phyloP scores from a whole-genome alignment of 1,140 invertebrate genomes.

The Elymnias hypermnestra region DNA sequence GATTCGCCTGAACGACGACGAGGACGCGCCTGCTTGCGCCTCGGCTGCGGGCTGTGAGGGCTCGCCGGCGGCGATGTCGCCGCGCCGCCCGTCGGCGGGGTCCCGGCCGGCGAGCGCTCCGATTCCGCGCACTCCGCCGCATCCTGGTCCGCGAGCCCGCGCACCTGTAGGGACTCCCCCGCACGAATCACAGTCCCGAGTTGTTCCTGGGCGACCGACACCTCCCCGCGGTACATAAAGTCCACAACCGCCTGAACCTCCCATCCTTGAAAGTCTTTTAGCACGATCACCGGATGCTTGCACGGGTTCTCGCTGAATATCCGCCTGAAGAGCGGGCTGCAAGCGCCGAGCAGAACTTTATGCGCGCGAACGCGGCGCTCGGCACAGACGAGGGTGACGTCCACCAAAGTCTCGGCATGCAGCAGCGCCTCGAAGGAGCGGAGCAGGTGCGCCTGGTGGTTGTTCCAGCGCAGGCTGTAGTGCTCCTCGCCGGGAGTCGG shows the following conservation, averaged over 20 bases:
- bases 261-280: conserved; percentile 91
- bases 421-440: conserved; percentile 90
- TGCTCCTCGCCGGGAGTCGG: conserved; percentile 80
- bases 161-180: conserved; percentile 89
- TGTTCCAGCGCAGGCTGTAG: conserved; percentile 94
- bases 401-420: conserved; percentile 89
- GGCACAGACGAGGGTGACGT: conserved; percentile 92
- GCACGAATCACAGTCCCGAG: conserved; percentile 88
- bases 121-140: conserved; percentile 40
- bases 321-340: conserved; percentile 92
- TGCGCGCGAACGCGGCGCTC: conserved; percentile 89
- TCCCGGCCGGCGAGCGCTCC: conserved; percentile 53
- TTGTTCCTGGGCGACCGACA: conserved; percentile 89
- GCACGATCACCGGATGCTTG: conserved; percentile 93
- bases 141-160: conserved; percentile 85
- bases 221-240: conserved; percentile 95
- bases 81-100: conserved; percentile 75
- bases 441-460: conserved; percentile 91
- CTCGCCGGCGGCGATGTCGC: conserved; percentile 65
- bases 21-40: conserved; percentile 88
- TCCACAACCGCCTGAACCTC: conserved; percentile 92
- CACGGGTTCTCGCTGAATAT: conserved; percentile 94
- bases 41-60: conserved; percentile 84
- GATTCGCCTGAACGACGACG: conserved; percentile 86
- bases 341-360: conserved; percentile 93